Base-by-base conservation (phyloP, 2,797 vertebrate genomes). In the Urophycis tenuis region DNA sequence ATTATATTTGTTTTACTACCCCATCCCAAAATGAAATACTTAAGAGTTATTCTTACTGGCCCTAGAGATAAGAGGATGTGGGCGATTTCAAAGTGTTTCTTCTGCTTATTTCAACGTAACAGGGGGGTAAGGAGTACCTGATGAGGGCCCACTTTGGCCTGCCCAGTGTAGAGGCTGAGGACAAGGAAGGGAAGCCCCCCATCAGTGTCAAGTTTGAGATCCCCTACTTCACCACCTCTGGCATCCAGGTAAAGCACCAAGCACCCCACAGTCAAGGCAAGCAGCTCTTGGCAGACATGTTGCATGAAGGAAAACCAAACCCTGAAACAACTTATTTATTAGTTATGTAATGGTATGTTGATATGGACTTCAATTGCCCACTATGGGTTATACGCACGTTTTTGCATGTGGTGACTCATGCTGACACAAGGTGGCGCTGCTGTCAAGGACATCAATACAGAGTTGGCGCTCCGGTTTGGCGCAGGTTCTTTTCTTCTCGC, bases 191-290 rank as follows among this genome's bases (percentile, higher is more conserved):
- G 72, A 95, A 96, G 80, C 95, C 95, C 3, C 95, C 95, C 0
- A 95, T 96, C 77, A 95, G 94, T 0, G 94, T 96, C 0, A 96
- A 95, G 89, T 96, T 95, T 78, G 95, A 96, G 88, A 96, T 96
- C 80, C 95, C 95, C 0, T 96, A 96, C 86, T 96, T 96, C 87
- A 96, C 95, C 80, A 95, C 95, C 35, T 96, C 95, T 3, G 95
- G 95, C 82, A 96, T 96, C 84, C 95, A 97, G 95, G 95, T 95
- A 12, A 32, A 2, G n/a, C n/a, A 31, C 64, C 10, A 5, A 12
- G 41, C 64, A 67, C 25, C 36, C 36, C 12, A 39, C 19, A 22
- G 19, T 14, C 8, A 5, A 6, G 14, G 19, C 19, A 64, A 60
- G 53, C 53, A 1, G 53, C 6, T 19, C 53, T 60, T 9, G 17